Percentiles rank a stretch among this genome's conserved stretches.
phyloP scores from a whole-genome alignment of 64 coral and sea anemone genomes.

The Montipora capricornis region DNA sequence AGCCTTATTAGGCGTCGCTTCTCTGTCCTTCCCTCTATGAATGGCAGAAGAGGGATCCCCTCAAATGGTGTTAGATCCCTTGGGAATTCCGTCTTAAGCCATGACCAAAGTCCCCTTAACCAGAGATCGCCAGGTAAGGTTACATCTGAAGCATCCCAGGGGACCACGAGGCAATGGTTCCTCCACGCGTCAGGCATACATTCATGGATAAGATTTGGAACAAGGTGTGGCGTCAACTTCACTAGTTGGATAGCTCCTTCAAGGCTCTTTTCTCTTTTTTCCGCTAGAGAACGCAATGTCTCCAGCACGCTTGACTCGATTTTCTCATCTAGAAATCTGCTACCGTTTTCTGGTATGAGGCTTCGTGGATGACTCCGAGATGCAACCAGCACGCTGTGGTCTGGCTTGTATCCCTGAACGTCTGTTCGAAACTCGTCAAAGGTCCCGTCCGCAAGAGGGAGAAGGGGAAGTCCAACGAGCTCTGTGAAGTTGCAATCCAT shows the following conservation, averaged over 20 bases:
- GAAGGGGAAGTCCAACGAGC: conserved; percentile 81
- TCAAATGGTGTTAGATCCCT: conserved; percentile 86
- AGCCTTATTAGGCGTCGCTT: conserved; percentile 71
- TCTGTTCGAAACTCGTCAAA: conserved; percentile 78
- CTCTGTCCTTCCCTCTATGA: conserved; percentile 45
- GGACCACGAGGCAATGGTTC: conserved; percentile 41
- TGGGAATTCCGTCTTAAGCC: conserved; percentile 84
- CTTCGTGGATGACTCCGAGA: conserved; percentile 64
- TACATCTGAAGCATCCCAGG: conserved; percentile 70
- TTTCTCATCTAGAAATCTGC: conserved; percentile 80
- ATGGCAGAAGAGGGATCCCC: conserved; percentile 77
- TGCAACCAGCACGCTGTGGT: conserved; percentile 61
- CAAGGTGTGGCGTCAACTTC: conserved; percentile 39
- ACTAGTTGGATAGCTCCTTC: conserved; percentile 74
- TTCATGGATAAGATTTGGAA: conserved; percentile 45
- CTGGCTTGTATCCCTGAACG: conserved; percentile 49
- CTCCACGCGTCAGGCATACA: conserved; percentile 52
- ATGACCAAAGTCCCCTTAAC: conserved; percentile 87
- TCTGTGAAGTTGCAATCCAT: conserved; percentile 81
- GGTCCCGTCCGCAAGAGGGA: conserved; percentile 82
- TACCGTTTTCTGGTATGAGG: conserved; percentile 61
- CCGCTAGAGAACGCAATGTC: conserved; percentile 37
- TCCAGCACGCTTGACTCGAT: conserved; percentile 54
- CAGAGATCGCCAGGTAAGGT: conserved; percentile 70
- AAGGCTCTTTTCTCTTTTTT: conserved; percentile 56